Percentiles rank a stretch among this genome's conserved stretches.
phyloP scores from a whole-genome alignment of 2,113 vertebrate species.

The Pteruthius melanotis region DNA sequence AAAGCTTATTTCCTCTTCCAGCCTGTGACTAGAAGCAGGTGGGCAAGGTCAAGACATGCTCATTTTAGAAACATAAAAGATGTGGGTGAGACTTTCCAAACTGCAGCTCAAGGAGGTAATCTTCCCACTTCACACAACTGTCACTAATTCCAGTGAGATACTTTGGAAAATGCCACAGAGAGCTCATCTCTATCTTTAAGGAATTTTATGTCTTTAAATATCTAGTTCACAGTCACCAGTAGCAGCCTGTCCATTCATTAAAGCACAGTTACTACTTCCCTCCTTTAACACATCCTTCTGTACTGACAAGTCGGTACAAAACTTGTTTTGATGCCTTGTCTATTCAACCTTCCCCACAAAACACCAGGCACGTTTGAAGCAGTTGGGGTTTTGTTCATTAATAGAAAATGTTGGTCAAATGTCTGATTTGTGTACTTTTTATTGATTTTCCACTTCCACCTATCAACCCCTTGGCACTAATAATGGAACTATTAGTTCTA shows the following conservation, averaged over 20 bases:
- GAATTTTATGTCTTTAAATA: not conserved
- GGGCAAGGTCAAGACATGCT: constrained; percentile 30
- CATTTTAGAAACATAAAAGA: constrained; percentile 17
- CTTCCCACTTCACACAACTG: not conserved
- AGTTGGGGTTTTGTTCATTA: not conserved
- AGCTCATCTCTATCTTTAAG: not conserved
- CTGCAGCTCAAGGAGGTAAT: not conserved
- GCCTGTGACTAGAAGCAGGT: constrained; percentile 26
- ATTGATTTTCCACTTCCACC: not conserved
- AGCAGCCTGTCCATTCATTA: not conserved
- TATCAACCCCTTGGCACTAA: not conserved
- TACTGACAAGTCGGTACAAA: not conserved
- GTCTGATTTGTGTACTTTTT: not conserved
- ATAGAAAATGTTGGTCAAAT: not conserved
- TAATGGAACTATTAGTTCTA: not conserved
- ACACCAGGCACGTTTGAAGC: not conserved
- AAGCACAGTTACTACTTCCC: not conserved
- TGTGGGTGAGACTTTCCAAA: constrained; percentile 38
- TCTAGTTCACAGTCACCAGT: not conserved
- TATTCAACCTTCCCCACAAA: not conserved
- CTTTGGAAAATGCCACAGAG: not conserved
- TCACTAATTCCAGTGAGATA: not conserved
- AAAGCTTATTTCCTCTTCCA: constrained; percentile 45
- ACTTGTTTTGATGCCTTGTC: not conserved
- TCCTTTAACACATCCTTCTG: not conserved